These are phyloP conservation scores for Leptopilina boulardi DNA, from an alignment of 1,140 invertebrate genomes.

Conservation along the genomic window DNA sequence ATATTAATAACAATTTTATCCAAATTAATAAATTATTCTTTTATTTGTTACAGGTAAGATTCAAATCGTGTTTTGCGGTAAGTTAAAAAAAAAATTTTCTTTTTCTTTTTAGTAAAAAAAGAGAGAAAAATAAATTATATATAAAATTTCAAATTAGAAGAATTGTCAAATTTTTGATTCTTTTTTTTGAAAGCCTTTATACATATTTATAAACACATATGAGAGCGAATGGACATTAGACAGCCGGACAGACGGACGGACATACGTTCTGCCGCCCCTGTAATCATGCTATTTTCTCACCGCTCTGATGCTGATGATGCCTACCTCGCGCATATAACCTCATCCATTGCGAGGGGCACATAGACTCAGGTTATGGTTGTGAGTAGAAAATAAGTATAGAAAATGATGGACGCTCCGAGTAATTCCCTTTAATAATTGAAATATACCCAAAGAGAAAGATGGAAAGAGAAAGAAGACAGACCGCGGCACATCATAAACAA, in stretches of 20 bases:
- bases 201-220: slow-evolving; percentile 20
- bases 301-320: slow-evolving; percentile 73
- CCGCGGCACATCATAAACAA: slow-evolving; percentile 30
- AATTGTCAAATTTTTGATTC: slow-evolving; percentile 1
- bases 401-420: slow-evolving; percentile 75
- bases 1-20: too few species aligned
- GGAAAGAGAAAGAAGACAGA: background rate
- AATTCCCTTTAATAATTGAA: slow-evolving; percentile 78
- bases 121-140: background rate
- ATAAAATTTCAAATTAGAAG: background rate
- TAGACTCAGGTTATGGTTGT: slow-evolving; percentile 62
- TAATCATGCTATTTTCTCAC: slow-evolving; percentile 78
- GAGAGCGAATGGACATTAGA: slow-evolving; percentile 27
- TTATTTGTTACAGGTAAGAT: too few species aligned
- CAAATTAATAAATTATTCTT: too few species aligned
- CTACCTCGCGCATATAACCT: slow-evolving; percentile 67
- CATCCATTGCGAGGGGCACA: slow-evolving; percentile 55
- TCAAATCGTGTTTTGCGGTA: too few species aligned
- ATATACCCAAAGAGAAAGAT: slow-evolving; percentile 66
- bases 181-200: background rate
- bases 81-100: too few species aligned
- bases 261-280: slow-evolving; percentile 70
- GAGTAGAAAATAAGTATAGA: slow-evolving; percentile 76
- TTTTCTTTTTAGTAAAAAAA: too few species aligned
- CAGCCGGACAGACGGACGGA: slow-evolving; percentile 44